phyloP scores from a whole-genome alignment of 35 echinoderm and acorn worm species.

The Diadema setosum region DNA sequence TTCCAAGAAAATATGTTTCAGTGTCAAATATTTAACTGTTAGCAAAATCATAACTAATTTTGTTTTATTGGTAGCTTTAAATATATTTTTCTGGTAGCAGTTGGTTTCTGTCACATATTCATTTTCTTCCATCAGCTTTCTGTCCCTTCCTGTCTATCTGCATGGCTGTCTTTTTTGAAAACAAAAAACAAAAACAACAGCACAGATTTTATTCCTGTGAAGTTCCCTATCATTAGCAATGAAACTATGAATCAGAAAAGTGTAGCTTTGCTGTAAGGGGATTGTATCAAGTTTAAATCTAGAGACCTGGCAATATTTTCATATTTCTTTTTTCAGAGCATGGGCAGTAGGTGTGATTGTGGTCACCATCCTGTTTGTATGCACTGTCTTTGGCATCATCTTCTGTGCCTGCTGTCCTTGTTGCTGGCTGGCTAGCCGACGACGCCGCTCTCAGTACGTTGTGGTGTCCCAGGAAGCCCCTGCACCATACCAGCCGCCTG shows the following conservation, averaged over 20 bases:
- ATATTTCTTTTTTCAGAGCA: not conserved
- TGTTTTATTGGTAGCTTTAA: too few relatives aligned
- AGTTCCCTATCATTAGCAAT: not conserved
- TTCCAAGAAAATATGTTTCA: not conserved
- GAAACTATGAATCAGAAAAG: too few relatives aligned
- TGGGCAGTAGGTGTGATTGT: constrained; percentile 14
- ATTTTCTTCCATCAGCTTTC: not conserved
- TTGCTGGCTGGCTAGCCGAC: constrained; percentile 1
- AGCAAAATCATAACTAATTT: too few relatives aligned
- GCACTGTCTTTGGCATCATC: not conserved
- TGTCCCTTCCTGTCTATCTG: not conserved
- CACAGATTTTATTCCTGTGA: not conserved
- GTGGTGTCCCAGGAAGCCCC: not conserved
- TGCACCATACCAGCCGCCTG: not conserved
- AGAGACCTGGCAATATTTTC: not conserved
- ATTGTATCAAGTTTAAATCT: not conserved
- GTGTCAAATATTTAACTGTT: not conserved
- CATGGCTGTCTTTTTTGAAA: not conserved
- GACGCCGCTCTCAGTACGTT: not conserved
- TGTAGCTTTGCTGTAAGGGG: too few relatives aligned
- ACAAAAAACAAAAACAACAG: not conserved
- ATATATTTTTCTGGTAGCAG: not conserved
- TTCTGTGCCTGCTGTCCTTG: constrained; percentile 2
- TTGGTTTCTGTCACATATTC: not conserved
- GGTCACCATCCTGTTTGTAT: not conserved